phyloP scores from a whole-genome alignment of 2,113 vertebrate species.

The Phodopus roborovskii region DNA sequence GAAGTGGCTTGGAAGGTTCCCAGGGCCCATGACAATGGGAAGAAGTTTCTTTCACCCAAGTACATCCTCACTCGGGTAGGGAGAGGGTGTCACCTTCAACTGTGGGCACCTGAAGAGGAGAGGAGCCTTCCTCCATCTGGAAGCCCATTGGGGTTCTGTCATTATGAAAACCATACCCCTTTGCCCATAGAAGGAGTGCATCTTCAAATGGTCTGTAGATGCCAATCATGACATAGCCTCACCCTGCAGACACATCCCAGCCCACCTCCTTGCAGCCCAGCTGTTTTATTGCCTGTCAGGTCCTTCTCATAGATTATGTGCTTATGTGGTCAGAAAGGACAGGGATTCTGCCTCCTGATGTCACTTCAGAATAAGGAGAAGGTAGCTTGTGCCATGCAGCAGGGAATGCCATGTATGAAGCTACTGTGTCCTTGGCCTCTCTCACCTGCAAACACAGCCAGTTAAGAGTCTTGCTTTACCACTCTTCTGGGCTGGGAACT shows the following conservation, averaged over 20 bases:
- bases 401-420: too few species aligned
- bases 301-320: not conserved
- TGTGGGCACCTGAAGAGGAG: accelerated
- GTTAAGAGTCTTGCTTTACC: not conserved
- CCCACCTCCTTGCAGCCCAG: accelerated
- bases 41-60: not conserved
- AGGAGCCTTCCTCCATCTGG: not conserved
- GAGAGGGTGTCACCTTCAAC: not conserved
- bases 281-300: not conserved
- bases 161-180: not conserved
- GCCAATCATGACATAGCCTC: not conserved
- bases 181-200: not conserved
- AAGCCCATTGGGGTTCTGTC: not conserved
- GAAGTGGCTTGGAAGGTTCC: not conserved
- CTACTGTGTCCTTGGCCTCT: not conserved
- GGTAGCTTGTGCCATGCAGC: not conserved
- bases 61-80: not conserved
- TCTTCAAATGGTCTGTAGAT: not conserved
- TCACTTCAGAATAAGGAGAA: not conserved
- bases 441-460: not conserved
- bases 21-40: not conserved
- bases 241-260: accelerated
- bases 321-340: not conserved
- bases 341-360: accelerated
- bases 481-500: not conserved